A percentile compares a stretch with the other conserved stretches of the same genome.
These are phyloP conservation scores for Adela reaumurella DNA, from an alignment of 2,888 invertebrate species.

Conservation along the genomic window DNA sequence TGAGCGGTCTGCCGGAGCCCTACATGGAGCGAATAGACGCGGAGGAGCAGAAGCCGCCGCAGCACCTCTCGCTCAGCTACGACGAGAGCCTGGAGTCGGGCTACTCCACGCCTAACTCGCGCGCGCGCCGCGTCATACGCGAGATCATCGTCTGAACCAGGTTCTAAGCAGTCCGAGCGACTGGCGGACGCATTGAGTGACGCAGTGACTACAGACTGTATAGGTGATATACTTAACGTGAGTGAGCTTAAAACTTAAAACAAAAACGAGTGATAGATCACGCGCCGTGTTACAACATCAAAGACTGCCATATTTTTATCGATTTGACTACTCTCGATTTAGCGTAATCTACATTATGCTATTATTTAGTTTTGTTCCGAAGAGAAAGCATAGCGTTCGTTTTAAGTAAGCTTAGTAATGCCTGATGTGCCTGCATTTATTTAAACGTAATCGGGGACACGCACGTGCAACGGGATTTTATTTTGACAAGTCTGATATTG, in stretches of 20 bases:
- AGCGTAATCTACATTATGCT: not conserved
- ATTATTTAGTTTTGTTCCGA: too few relatives aligned
- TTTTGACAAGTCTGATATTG: too few relatives aligned
- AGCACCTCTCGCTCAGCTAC: conserved; percentile 84
- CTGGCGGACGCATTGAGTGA: too few relatives aligned
- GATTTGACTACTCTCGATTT: not conserved
- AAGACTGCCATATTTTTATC: not conserved
- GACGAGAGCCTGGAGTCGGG: conserved; percentile 93
- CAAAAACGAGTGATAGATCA: not conserved
- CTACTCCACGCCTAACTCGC: conserved; percentile 90
- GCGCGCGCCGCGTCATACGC: conserved; percentile 87
- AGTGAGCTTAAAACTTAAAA: not conserved
- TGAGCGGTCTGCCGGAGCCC: conserved; percentile 86
- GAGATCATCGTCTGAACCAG: conserved; percentile 83
- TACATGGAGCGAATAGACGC: conserved; percentile 72
- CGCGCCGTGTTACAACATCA: not conserved
- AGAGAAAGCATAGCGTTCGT: not conserved
- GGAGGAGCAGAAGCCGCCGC: conserved; percentile 79
- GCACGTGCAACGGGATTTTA: too few relatives aligned
- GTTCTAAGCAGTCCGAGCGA: conserved; percentile 7
- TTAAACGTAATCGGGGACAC: not conserved
- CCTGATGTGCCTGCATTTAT: not conserved
- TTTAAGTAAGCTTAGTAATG: not conserved
- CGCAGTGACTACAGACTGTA: too few relatives aligned
- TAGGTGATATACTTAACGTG: not conserved